Conservation (phyloP, 1,140 invertebrate genomes). For the Aphis craccivora region DNA sequence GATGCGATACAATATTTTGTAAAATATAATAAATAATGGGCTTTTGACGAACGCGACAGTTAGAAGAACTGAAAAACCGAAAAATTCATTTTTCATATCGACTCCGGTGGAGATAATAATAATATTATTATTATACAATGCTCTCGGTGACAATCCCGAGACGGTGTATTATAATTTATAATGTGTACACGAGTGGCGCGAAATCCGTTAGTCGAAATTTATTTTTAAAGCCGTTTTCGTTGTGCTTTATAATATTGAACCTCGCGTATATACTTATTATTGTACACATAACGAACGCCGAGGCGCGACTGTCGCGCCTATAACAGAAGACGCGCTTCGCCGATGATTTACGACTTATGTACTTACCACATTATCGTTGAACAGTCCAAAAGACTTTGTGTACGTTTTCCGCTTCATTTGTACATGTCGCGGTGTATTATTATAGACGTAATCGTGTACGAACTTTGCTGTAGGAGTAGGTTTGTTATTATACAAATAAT, state of each 20-base stretch:
- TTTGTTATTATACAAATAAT: background rate
- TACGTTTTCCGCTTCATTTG: slow-evolving; percentile 54
- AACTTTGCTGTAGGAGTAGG: background rate
- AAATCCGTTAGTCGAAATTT: slow-evolving; percentile 36
- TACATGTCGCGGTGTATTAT: slow-evolving; percentile 11
- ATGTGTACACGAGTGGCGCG: background rate
- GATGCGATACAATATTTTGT: background rate
- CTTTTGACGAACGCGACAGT: background rate
- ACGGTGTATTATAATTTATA: background rate
- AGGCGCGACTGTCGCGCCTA: background rate
- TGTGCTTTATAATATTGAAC: background rate
- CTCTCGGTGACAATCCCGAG: background rate
- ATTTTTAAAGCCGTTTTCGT: slow-evolving; percentile 44
- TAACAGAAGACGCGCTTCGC: background rate
- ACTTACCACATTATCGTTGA: background rate
- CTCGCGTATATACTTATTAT: background rate
- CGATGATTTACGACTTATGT: slow-evolving; percentile 49
- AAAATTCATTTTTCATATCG: slow-evolving; percentile 41
- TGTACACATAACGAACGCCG: background rate
- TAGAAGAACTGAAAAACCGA: background rate
- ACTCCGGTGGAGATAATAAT: background rate
- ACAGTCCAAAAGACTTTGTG: background rate
- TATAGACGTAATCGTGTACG: background rate
- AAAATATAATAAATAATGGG: background rate
- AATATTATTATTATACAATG: background rate